These are phyloP conservation scores for Aphelenchoides besseyi DNA, from an alignment of 1,140 invertebrate genomes.

Conservation along the genomic window DNA sequence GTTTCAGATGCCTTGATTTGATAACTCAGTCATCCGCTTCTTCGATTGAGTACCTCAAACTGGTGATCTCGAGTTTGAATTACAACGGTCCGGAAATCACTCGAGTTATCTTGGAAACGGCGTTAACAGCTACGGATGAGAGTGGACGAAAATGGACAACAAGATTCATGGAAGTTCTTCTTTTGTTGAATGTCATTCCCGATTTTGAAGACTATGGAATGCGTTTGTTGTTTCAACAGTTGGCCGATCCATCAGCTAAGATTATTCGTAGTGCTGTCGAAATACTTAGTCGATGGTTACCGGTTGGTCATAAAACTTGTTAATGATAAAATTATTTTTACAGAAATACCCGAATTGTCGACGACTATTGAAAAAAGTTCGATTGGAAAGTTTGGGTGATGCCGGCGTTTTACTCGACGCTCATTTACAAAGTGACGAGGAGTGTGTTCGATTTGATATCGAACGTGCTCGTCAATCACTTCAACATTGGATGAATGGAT, in stretches of 20 bases:
- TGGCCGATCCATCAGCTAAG: slow-evolving; percentile 19
- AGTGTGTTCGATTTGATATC: slow-evolving; percentile 9
- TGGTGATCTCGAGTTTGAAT: slow-evolving; percentile 6
- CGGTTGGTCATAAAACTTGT: slow-evolving; percentile 10
- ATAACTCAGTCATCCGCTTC: background rate
- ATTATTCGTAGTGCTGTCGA: slow-evolving; percentile 12
- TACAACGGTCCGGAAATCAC: background rate
- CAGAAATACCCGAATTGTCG: slow-evolving; percentile 25
- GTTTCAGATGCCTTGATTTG: slow-evolving; percentile 7
- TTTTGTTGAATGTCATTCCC: background rate
- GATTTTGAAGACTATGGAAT: slow-evolving; percentile 26
- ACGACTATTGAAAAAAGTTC: background rate
- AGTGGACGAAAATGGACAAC: slow-evolving; percentile 21
- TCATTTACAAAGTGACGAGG: slow-evolving; percentile 1
- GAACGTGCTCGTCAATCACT: slow-evolving; percentile 5
- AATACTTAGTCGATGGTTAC: slow-evolving; percentile 12
- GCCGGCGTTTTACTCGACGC: slow-evolving; percentile 16
- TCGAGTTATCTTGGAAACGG: slow-evolving; percentile 18
- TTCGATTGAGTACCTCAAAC: slow-evolving; percentile 19
- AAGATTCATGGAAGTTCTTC: slow-evolving; percentile 19
- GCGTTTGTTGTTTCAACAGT: slow-evolving; percentile 20
- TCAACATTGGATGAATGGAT: background rate
- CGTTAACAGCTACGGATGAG: slow-evolving; percentile 18
- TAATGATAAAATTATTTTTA: background rate
- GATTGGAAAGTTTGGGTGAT: slow-evolving; percentile 1